Evolutionary conservation across 2,113 vertebrate species (phyloP).

Genomic region (Sphyrna mokarran): DNA sequence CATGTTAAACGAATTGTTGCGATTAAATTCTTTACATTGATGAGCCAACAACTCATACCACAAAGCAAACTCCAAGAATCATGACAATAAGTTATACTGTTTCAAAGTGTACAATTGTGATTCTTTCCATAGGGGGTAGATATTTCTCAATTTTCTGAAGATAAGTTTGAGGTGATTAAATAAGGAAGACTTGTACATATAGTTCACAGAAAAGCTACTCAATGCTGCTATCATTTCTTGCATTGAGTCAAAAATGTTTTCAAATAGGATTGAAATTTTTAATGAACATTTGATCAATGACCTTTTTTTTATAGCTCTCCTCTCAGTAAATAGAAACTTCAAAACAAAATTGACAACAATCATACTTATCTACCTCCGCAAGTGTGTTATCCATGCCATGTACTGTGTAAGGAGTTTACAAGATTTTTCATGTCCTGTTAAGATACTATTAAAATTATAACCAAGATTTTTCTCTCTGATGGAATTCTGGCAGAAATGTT

Average conservation of each 20-base stretch:
- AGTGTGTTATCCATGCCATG: no score
- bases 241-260: not conserved
- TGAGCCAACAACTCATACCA: not conserved
- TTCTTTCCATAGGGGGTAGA: not conserved
- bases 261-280: not conserved
- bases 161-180: not conserved
- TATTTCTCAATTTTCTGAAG: not conserved
- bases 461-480: no score
- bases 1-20: no score
- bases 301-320: no score
- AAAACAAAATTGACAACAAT: no score
- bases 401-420: no score
- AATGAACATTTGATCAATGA: not conserved
- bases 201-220: not conserved
- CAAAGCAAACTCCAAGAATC: not conserved
- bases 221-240: not conserved
- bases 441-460: no score
- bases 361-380: no score
- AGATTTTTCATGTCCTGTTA: no score
- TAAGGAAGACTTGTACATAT: not conserved
- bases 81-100: not conserved
- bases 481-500: no score
- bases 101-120: not conserved
- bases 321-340: no score
- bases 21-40: not conserved